Conservation (phyloP, 2,113 vertebrate species). For the Greenwoodochromis staneri region DNA sequence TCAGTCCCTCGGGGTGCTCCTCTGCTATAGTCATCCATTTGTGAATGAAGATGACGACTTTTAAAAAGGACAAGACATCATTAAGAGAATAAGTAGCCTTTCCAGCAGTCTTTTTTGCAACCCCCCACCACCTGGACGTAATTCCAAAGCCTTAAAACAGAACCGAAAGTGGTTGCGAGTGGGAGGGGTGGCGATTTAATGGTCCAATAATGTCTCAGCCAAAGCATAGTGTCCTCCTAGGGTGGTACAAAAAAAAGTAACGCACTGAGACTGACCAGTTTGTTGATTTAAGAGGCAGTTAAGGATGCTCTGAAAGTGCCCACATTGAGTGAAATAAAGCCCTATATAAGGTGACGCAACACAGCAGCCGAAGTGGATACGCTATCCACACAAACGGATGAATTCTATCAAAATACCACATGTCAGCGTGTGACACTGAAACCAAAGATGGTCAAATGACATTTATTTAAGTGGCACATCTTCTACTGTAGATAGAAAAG, state of each 20-base stretch:
- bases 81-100: slow-evolving; percentile 76
- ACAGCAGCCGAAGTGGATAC: not conserved
- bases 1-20: slow-evolving; percentile 65
- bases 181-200: slow-evolving; percentile 70
- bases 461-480: slow-evolving; percentile 46
- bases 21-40: slow-evolving; percentile 65
- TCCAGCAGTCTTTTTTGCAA: slow-evolving; percentile 69
- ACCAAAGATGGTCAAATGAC: slow-evolving; percentile 40
- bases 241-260: slow-evolving; percentile 53
- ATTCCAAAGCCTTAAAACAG: slow-evolving; percentile 73
- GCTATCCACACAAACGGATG: not conserved
- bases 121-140: slow-evolving; percentile 56
- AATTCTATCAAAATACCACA: slow-evolving; percentile 47
- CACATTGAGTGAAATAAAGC: not conserved
- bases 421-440: slow-evolving; percentile 34
- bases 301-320: not conserved
- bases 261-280: slow-evolving; percentile 30
- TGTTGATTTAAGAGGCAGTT: slow-evolving; percentile 47
- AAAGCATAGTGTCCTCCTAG: slow-evolving; percentile 61
- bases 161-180: slow-evolving; percentile 66
- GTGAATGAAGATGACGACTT: slow-evolving; percentile 73
- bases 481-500: slow-evolving; percentile 35
- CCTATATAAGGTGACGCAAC: not conserved
- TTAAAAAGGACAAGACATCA: slow-evolving; percentile 76
- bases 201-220: slow-evolving; percentile 70